These are phyloP conservation scores for Luehdorfia chinensis DNA, from an alignment of 1,140 invertebrate species.

Conservation along the genomic window DNA sequence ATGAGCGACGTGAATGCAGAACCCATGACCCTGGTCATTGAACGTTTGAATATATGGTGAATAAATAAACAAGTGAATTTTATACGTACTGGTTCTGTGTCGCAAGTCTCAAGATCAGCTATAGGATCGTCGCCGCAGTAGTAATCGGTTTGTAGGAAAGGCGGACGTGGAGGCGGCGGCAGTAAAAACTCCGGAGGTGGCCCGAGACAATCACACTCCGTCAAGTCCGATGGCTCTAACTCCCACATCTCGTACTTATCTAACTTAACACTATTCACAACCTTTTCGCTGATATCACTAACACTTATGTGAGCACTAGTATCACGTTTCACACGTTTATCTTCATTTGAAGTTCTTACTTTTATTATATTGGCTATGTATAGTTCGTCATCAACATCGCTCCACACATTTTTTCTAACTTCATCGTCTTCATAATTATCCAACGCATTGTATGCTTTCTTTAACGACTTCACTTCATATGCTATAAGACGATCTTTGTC, in stretches of 20 bases:
- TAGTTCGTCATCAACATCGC: slow-evolving; percentile 67
- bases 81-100: slow-evolving; percentile 77
- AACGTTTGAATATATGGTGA: not conserved
- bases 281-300: slow-evolving; percentile 67
- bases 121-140: slow-evolving; percentile 74
- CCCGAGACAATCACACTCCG: slow-evolving; percentile 78
- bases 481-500: slow-evolving; percentile 48
- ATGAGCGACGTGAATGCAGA: no score
- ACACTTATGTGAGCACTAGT: slow-evolving; percentile 59
- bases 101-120: slow-evolving; percentile 73
- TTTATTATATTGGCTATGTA: slow-evolving; percentile 69
- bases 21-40: no score
- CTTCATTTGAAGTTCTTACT: slow-evolving; percentile 64
- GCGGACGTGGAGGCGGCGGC: slow-evolving; percentile 78
- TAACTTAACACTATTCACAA: slow-evolving; percentile 77
- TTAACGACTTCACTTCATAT: slow-evolving; percentile 24
- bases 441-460: slow-evolving; percentile 25
- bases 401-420: slow-evolving; percentile 66
- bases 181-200: slow-evolving; percentile 79
- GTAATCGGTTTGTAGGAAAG: slow-evolving; percentile 74
- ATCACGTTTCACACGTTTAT: slow-evolving; percentile 66
- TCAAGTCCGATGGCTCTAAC: slow-evolving; percentile 65
- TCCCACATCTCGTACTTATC: slow-evolving; percentile 71
- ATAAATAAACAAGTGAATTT: no score
- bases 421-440: slow-evolving; percentile 45